These are phyloP conservation scores for Branchinecta lynchi DNA, from an alignment of 1,140 invertebrate genomes.

Conservation along the genomic window DNA sequence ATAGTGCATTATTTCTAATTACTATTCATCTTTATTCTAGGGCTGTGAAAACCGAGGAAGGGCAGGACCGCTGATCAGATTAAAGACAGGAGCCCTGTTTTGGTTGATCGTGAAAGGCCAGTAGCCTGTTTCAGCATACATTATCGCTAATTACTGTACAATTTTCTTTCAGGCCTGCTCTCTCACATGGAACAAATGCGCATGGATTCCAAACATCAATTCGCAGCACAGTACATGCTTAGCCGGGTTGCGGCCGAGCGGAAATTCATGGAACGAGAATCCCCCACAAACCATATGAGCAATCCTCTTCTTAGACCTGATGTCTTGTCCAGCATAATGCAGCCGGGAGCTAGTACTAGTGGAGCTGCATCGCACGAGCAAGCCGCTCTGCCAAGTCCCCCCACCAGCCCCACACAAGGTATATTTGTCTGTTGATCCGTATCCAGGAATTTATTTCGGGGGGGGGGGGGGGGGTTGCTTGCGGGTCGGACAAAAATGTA, in stretches of 20 bases:
- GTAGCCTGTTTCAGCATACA: no score
- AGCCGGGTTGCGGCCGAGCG: slow-evolving; percentile 75
- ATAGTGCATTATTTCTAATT: no score
- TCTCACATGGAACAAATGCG: slow-evolving; percentile 92
- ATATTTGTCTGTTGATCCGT: no score
- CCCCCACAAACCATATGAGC: slow-evolving; percentile 31
- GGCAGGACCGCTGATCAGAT: no score
- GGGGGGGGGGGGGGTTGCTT: no score
- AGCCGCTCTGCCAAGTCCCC: not conserved
- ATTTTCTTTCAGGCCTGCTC: slow-evolving; percentile 49
- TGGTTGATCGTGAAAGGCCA: no score
- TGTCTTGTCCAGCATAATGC: not conserved
- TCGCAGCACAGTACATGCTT: slow-evolving; percentile 80
- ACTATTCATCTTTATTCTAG: no score
- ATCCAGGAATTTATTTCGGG: no score
- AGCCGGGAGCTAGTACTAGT: not conserved
- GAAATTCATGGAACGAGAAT: slow-evolving; percentile 59
- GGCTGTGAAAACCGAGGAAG: no score
- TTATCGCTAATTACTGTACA: no score
- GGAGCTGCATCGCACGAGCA: not conserved
- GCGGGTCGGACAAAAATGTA: no score
- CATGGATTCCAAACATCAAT: slow-evolving; percentile 91
- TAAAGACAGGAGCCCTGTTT: no score
- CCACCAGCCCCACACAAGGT: not conserved
- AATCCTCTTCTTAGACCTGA: slow-evolving; percentile 3